A percentile compares a stretch with the other conserved stretches of the same genome.
Evolutionary conservation across 2,113 vertebrate species (phyloP).

Genomic region (Hyla sarda): DNA sequence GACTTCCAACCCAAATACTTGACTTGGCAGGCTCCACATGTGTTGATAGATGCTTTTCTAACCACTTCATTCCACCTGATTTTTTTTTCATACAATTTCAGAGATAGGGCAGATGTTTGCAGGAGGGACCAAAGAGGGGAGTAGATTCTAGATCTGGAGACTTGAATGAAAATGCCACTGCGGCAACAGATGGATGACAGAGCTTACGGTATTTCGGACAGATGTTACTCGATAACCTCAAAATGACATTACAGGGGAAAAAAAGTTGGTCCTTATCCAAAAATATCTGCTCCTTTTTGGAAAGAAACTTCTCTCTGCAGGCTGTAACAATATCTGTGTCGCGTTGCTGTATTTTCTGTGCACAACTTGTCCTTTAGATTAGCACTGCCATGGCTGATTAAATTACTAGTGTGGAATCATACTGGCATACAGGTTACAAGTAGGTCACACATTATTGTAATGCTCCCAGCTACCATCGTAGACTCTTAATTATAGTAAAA

Average conservation of each 20-base stretch:
- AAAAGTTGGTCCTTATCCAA: constrained; percentile 63
- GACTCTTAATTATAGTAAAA: not conserved
- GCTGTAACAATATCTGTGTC: constrained; percentile 60
- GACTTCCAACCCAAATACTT: constrained; percentile 87
- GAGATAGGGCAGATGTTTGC: constrained; percentile 64
- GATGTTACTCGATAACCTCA: constrained; percentile 67
- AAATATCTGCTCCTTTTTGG: constrained; percentile 62
- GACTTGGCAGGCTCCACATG: constrained; percentile 79
- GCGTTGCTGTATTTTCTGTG: constrained; percentile 60
- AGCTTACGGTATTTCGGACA: constrained; percentile 67
- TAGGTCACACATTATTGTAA: not conserved
- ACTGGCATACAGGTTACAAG: constrained; percentile 50
- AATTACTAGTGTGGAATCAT: constrained; percentile 56
- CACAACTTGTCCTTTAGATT: constrained; percentile 35
- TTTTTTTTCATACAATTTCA: constrained; percentile 70
- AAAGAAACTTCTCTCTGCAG: constrained; percentile 46
- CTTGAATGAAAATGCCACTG: constrained; percentile 63
- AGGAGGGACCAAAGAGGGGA: constrained; percentile 61
- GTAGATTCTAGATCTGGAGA: constrained; percentile 11
- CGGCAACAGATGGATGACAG: constrained; percentile 68
- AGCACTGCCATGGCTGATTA: constrained; percentile 56
- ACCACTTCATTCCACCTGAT: constrained; percentile 81
- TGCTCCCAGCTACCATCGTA: not conserved
- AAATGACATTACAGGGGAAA: constrained; percentile 62
- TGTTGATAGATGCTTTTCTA: constrained; percentile 84